phyloP scores from a whole-genome alignment of 2,888 invertebrate genomes.

The Tiphia femorata region DNA sequence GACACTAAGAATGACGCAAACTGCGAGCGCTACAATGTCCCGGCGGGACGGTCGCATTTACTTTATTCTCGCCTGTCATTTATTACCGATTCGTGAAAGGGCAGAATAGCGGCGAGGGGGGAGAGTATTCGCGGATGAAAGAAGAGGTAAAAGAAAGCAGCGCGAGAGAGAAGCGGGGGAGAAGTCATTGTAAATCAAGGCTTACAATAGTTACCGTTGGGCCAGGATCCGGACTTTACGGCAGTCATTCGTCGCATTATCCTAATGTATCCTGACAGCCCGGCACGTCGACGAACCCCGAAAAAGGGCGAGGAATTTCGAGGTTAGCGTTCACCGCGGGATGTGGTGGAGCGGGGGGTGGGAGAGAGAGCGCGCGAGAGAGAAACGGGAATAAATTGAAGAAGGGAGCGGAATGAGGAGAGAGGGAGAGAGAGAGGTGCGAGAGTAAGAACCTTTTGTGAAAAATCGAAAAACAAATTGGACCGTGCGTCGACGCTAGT shows the following conservation, averaged over 20 bases:
- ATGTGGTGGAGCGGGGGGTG: neutral
- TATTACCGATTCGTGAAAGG: neutral
- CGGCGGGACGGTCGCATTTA: no score
- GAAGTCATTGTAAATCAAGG: slow-evolving; percentile 33
- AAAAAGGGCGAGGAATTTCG: slow-evolving; percentile 33
- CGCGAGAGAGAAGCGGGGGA: no score
- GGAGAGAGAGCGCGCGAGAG: slow-evolving; percentile 6
- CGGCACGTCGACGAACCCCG: slow-evolving; percentile 37
- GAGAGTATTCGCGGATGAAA: neutral
- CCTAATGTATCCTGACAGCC: slow-evolving; percentile 48
- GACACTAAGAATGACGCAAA: no score
- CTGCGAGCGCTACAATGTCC: no score
- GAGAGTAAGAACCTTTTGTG: slow-evolving; percentile 44
- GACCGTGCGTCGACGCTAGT: slow-evolving; percentile 57
- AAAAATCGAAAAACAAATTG: slow-evolving; percentile 62
- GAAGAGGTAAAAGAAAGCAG: neutral
- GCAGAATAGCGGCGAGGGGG: neutral
- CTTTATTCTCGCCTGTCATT: no score
- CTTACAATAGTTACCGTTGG: slow-evolving; percentile 47
- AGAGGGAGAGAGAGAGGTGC: slow-evolving; percentile 14
- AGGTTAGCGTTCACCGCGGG: slow-evolving; percentile 23
- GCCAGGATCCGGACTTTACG: slow-evolving; percentile 40
- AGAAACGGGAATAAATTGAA: slow-evolving; percentile 2
- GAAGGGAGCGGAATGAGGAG: neutral
- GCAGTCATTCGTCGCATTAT: slow-evolving; percentile 46